These are phyloP conservation scores for Peromyscus maniculatus DNA, from an alignment of 2,113 vertebrate species.

Conservation along the genomic window DNA sequence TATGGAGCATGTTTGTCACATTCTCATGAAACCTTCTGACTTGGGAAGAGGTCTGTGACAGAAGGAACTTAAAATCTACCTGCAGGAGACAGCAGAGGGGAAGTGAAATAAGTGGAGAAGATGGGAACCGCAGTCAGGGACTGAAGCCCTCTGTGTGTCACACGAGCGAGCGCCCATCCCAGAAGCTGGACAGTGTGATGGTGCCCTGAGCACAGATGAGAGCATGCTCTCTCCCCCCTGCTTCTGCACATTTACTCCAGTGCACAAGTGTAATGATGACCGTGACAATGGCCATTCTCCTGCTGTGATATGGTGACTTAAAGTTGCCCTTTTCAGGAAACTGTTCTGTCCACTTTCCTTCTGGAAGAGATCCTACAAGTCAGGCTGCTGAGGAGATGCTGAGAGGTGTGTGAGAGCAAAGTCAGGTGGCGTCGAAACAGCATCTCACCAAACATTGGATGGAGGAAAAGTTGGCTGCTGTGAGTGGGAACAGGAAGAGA, in stretches of 20 bases:
- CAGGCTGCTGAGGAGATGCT: neutral
- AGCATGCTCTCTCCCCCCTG: fast-evolving
- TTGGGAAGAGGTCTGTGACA: neutral
- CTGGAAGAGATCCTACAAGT: neutral
- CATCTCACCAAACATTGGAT: neutral
- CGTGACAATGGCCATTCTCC: neutral
- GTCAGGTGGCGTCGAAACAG: neutral
- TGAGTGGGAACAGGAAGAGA: neutral
- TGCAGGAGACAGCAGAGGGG: neutral
- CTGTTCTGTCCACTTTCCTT: neutral
- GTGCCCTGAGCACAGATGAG: fast-evolving
- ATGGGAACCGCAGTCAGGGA: neutral
- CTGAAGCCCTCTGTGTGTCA: neutral
- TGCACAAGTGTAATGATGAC: fast-evolving
- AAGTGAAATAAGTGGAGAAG: neutral
- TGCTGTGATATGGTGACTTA: neutral
- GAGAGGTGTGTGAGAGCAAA: neutral
- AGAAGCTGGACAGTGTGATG: fast-evolving
- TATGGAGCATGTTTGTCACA: neutral
- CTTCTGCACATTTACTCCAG: neutral
- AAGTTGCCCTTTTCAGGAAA: neutral
- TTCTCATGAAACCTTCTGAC: neutral
- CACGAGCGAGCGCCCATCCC: too few species aligned
- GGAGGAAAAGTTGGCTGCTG: neutral
- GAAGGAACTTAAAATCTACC: neutral